These are phyloP conservation scores for Bubalus kerabau DNA, from an alignment of 2,113 vertebrate species.

Conservation along the genomic window DNA sequence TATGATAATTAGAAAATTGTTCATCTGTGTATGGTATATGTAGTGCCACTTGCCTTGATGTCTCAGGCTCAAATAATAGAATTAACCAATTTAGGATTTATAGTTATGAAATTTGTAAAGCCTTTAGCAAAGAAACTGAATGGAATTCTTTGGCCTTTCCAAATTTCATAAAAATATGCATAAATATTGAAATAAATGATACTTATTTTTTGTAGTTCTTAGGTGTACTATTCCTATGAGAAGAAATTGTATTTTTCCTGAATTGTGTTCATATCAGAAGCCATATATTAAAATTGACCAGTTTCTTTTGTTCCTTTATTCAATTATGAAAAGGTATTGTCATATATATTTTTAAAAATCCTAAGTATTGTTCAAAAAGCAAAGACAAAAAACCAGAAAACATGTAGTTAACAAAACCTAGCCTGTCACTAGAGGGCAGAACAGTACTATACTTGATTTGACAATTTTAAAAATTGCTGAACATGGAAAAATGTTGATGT, in stretches of 20 bases:
- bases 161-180: background rate
- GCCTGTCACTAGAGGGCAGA: constrained; percentile 78
- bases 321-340: background rate
- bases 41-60: background rate
- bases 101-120: background rate
- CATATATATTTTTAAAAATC: background rate
- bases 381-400: background rate
- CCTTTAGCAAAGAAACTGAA: background rate
- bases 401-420: background rate
- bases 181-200: background rate
- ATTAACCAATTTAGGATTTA: background rate
- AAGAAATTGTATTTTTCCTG: background rate
- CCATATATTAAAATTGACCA: background rate
- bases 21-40: background rate
- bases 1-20: background rate
- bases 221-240: background rate
- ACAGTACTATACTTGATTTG: constrained; percentile 50
- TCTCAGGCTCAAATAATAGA: background rate
- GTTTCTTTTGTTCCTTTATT: background rate
- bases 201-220: background rate
- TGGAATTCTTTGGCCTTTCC: background rate
- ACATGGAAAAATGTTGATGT: background rate
- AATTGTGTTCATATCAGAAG: background rate
- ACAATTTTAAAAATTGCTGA: constrained; percentile 58
- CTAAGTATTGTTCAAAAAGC: background rate